Conservation (phyloP, 2,113 vertebrate genomes). For the Caracal caracal region DNA sequence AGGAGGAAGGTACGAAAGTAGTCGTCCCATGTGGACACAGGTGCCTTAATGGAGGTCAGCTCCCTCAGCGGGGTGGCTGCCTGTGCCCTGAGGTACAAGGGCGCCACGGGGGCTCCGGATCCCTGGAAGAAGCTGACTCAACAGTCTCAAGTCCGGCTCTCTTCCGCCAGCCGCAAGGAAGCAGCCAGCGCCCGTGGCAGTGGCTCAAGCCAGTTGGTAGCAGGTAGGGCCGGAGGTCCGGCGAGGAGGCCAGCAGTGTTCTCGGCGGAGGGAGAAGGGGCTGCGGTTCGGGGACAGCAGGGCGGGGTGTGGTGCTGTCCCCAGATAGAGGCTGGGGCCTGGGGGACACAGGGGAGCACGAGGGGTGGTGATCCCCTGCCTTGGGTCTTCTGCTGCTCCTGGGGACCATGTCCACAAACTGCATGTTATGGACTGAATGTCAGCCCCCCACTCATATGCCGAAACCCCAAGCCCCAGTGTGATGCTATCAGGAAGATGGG, state of each 20-base stretch:
- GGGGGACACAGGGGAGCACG: fast-evolving
- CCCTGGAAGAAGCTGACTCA: fast-evolving
- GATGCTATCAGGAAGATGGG: neutral
- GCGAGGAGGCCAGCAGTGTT: neutral
- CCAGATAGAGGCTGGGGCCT: neutral
- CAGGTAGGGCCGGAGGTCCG: neutral
- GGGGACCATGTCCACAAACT: fast-evolving
- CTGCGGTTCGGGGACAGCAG: fast-evolving
- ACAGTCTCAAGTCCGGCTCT: too few species aligned
- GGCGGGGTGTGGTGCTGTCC: fast-evolving
- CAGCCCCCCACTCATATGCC: neutral
- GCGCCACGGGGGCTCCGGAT: fast-evolving
- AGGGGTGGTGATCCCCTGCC: fast-evolving
- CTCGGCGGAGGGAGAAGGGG: too few species aligned
- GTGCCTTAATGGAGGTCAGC: neutral
- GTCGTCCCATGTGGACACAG: fast-evolving
- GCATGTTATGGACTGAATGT: fast-evolving
- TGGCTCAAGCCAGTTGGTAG: neutral
- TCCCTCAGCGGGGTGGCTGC: neutral
- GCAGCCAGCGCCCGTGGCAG: neutral
- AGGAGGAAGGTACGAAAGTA: fast-evolving
- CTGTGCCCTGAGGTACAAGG: neutral
- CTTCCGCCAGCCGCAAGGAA: neutral
- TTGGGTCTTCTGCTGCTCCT: neutral
- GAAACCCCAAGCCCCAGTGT: fast-evolving